Evolutionary conservation across 2,888 invertebrate genomes (phyloP).

Genomic region (Ormyrus rosae): DNA sequence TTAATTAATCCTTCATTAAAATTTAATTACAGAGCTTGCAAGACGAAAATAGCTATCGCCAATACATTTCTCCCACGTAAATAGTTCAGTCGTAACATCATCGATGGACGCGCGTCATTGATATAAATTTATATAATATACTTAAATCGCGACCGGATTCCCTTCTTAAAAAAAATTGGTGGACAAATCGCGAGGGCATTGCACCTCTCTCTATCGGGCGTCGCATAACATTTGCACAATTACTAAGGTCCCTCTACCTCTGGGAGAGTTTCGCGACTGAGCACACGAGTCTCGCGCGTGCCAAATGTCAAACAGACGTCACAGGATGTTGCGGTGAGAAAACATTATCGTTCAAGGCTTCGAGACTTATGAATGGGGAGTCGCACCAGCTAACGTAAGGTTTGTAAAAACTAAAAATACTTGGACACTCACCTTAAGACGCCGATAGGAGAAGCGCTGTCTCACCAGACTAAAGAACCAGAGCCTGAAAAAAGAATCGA

Average conservation of each 20-base stretch:
- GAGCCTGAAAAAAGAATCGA: conserved; percentile 19
- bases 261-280: background rate
- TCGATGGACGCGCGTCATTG: conserved; percentile 11
- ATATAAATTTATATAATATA: background rate
- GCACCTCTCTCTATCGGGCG: background rate
- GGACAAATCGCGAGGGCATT: background rate
- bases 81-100: conserved; percentile 28
- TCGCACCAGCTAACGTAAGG: conserved; percentile 2
- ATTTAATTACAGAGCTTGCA: too few species aligned
- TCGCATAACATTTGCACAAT: conserved; percentile 1
- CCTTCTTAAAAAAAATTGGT: conserved; percentile 19
- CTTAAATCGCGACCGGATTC: conserved; percentile 4
- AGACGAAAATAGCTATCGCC: background rate
- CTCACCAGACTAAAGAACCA: conserved; percentile 9
- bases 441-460: conserved; percentile 19
- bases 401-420: conserved; percentile 38
- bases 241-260: background rate
- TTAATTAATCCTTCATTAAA: too few species aligned
- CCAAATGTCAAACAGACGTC: conserved; percentile 45
- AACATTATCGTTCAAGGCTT: background rate
- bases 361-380: conserved; percentile 15
- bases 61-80: conserved; percentile 30
- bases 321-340: conserved; percentile 35
- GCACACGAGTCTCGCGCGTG: background rate
- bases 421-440: conserved; percentile 38